Evolutionary conservation across 2,888 invertebrate genomes (phyloP), one percentile per base, ranked within the genome.

Genomic region (Agrotis ipsilon): DNA sequence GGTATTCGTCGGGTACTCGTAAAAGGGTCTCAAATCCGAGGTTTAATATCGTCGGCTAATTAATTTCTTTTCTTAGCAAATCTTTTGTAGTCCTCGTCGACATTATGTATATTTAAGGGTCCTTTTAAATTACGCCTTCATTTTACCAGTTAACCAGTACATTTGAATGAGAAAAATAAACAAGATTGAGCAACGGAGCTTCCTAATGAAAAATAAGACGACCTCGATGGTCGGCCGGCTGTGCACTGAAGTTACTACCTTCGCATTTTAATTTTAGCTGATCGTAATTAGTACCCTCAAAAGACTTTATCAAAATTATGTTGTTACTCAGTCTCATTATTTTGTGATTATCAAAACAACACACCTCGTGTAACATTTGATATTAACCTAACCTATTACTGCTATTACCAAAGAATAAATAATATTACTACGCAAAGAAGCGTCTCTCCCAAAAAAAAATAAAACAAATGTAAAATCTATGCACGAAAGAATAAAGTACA

Each of bases 1-100:
- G 80, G 75, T 69, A 83, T 83, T 83, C 75, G 71, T 57, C 60
- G 72, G 80, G 71, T 74, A 78, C 76, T 80, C 75, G 73, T 75
- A 75, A 85, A 84, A 85, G 82, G 84, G 74, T 78, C 83, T 81
- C 61, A 79, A 86, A 86, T 83, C 81, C 76, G 73, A 77, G 81
- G 75, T 83, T 83, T 81, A 84, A 84, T 83, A 80, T 80, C 75
- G 74, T 78, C 79, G 76, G 74, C 80, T 86, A 86, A 88, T 88
- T 84, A 87, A 83, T 87, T 88, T 86, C 77, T 82, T 79, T 86
- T 84, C 81, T 82, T 77, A 43, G 61, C 61, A 72, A 76, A 80
- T 73, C 83, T 78, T 81, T 83, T 78, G 75, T 82, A 78, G 76
- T 55, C 9, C 48, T 71, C 63, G 19, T 61, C 70, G 60, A 69